These are phyloP conservation scores for Thomomys bottae DNA, from an alignment of 2,113 vertebrate species.

Conservation along the genomic window DNA sequence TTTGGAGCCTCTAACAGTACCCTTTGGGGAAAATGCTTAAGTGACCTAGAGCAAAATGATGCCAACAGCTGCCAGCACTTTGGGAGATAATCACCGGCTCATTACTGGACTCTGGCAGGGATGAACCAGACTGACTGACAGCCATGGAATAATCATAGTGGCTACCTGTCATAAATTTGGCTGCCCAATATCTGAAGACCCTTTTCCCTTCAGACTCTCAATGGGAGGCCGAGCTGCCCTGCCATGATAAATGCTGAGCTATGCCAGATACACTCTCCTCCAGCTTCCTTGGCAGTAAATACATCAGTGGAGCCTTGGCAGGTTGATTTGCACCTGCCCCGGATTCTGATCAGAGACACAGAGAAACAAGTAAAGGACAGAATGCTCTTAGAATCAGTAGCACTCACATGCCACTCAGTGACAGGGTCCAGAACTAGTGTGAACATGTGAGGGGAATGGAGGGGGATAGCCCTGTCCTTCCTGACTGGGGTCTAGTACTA, in stretches of 20 bases:
- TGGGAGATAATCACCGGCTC: slow-evolving; percentile 41
- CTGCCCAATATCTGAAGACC: neutral
- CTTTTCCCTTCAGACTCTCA: neutral
- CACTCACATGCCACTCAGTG: fast-evolving
- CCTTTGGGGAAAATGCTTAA: neutral
- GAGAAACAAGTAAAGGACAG: neutral
- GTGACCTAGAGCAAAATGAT: slow-evolving; percentile 9
- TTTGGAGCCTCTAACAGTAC: slow-evolving; percentile 1
- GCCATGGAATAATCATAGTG: neutral
- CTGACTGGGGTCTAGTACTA: neutral
- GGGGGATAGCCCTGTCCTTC: neutral
- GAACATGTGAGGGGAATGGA: neutral
- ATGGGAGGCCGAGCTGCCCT: neutral
- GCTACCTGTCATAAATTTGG: neutral
- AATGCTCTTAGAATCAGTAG: neutral
- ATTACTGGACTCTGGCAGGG: slow-evolving; percentile 20
- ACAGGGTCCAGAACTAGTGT: neutral
- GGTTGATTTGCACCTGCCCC: neutral
- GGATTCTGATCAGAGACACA: neutral
- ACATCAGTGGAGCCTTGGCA: neutral
- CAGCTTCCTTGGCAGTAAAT: neutral
- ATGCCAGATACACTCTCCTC: neutral
- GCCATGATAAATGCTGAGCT: neutral
- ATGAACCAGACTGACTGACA: slow-evolving; percentile 47
- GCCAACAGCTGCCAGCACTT: neutral